Evolutionary conservation across 2,888 invertebrate species (phyloP).

Genomic region (Cheilosia variabilis): DNA sequence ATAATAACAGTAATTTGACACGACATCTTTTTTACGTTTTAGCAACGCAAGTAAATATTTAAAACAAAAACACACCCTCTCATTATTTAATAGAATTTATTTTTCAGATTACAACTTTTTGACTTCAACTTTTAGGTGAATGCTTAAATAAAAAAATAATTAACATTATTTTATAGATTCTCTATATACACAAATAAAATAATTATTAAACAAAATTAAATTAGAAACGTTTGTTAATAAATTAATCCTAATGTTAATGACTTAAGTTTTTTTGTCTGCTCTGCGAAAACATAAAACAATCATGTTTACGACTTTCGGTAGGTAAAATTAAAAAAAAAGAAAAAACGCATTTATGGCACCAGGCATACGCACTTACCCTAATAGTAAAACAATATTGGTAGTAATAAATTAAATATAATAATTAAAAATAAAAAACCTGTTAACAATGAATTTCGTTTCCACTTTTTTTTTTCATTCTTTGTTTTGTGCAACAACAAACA

Average conservation of each 20-base stretch:
- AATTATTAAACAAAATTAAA: constrained; percentile 20
- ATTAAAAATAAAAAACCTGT: constrained; percentile 41
- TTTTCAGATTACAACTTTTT: constrained; percentile 16
- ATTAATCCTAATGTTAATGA: constrained; percentile 75
- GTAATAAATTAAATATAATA: constrained; percentile 57
- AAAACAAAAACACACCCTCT: not conserved
- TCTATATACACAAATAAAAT: constrained; percentile 31
- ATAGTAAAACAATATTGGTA: constrained; percentile 59
- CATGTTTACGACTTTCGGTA: not conserved
- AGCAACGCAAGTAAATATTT: no score
- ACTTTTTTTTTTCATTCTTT: not conserved
- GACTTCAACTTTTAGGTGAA: constrained; percentile 22
- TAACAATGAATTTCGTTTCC: constrained; percentile 60
- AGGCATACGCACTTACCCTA: constrained; percentile 51
- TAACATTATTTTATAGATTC: constrained; percentile 24
- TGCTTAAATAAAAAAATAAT: constrained; percentile 37
- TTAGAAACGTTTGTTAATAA: constrained; percentile 63
- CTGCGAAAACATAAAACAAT: constrained; percentile 21
- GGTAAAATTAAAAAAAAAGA: not conserved
- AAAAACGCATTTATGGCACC: constrained; percentile 68
- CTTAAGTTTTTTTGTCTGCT: constrained; percentile 56
- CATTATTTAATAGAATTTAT: constrained; percentile 1
- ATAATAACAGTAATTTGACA: no score
- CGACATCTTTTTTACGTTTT: no score
- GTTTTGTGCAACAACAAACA: constrained; percentile 52